These are phyloP conservation scores for Tachyglossus aculeatus DNA, from an alignment of 2,797 vertebrate genomes.

Conservation along the genomic window DNA sequence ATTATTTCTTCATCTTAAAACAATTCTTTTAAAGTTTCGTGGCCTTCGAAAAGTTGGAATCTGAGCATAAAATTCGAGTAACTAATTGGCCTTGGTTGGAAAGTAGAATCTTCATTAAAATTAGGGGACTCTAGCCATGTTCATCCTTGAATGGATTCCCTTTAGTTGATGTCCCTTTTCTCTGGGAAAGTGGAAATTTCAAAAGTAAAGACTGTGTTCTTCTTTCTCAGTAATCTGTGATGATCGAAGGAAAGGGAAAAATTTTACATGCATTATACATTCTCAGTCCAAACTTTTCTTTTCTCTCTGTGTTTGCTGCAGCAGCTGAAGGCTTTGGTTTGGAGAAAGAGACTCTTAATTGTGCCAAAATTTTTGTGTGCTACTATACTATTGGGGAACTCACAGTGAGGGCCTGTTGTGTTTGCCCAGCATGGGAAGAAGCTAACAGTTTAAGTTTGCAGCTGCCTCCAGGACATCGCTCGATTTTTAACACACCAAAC, in stretches of 20 bases:
- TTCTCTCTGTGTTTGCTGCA: constrained; percentile 8
- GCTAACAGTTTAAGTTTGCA: neutral
- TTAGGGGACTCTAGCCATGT: too few species aligned
- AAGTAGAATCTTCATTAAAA: too few species aligned
- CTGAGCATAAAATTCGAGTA: too few species aligned
- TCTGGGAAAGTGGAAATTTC: too few species aligned
- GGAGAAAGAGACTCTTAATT: neutral
- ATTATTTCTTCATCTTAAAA: neutral
- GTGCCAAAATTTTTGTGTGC: neutral
- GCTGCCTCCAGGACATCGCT: constrained; percentile 1
- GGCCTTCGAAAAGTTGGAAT: too few species aligned
- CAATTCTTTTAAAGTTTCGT: too few species aligned
- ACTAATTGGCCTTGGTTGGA: too few species aligned
- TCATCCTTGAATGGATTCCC: too few species aligned
- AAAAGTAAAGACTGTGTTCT: too few species aligned
- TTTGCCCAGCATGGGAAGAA: neutral
- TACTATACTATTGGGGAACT: neutral
- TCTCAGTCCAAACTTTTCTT: neutral
- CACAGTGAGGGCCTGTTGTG: neutral
- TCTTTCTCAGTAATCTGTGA: neutral
- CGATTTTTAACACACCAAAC: neutral
- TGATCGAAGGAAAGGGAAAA: neutral
- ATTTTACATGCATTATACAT: neutral
- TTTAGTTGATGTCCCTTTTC: too few species aligned
- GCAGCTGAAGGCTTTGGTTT: constrained; percentile 2